Evolutionary conservation across 2,888 invertebrate genomes (phyloP).

Genomic region (Drosophila anceps): DNA sequence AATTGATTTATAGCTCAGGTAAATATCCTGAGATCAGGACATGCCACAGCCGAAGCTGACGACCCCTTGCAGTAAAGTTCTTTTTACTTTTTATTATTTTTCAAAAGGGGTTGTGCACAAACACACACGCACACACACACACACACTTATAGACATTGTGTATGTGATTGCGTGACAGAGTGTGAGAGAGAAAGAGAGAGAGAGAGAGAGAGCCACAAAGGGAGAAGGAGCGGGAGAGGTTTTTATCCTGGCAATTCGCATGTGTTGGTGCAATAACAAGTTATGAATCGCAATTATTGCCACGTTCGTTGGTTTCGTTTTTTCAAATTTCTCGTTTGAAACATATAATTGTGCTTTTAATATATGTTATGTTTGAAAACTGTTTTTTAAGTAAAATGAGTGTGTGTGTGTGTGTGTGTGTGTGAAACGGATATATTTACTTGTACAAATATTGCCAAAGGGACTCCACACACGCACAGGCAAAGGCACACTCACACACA

Average conservation of each 20-base stretch:
- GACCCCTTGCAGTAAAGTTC: constrained; percentile 58
- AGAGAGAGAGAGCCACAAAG: constrained; percentile 8
- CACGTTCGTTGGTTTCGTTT: constrained; percentile 45
- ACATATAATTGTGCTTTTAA: constrained; percentile 76
- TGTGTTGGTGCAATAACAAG: constrained; percentile 79
- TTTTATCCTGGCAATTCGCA: constrained; percentile 65
- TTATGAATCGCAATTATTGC: constrained; percentile 79
- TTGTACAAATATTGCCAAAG: constrained; percentile 30
- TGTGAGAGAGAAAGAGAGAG: background rate
- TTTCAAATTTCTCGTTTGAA: constrained; percentile 66
- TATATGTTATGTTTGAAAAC: constrained; percentile 72
- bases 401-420: constrained; percentile 18
- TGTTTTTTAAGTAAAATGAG: constrained; percentile 77
- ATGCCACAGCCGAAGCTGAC: constrained; percentile 53
- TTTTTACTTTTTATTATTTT: constrained; percentile 29
- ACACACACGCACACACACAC: constrained; percentile 37
- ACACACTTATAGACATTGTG: constrained; percentile 14
- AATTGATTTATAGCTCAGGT: constrained; percentile 77
- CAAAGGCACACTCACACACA: constrained; percentile 20
- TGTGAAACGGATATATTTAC: constrained; percentile 42
- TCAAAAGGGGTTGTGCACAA: constrained; percentile 68
- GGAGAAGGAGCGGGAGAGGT: constrained; percentile 5
- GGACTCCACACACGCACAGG: constrained; percentile 25
- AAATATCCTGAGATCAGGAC: constrained; percentile 80
- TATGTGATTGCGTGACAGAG: background rate